Conservation (phyloP, 2,888 invertebrate genomes). For the Chrysopilus asiliformis region DNA sequence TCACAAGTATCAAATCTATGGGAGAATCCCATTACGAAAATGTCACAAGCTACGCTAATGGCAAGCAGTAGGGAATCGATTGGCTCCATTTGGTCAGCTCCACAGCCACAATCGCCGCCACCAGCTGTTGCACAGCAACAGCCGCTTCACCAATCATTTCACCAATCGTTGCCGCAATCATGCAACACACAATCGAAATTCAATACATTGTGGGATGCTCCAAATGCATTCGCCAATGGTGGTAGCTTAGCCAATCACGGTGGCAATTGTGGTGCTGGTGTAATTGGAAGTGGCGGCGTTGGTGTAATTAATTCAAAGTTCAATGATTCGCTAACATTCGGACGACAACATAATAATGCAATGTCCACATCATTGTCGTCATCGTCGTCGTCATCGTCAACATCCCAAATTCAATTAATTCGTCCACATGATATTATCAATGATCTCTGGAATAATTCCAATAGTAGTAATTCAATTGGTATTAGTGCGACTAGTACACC, state of each 20-base stretch:
- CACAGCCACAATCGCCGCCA: slow-evolving; percentile 9
- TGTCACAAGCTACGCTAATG: slow-evolving; percentile 15
- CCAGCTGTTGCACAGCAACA: slow-evolving; percentile 3
- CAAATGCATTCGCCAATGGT: background rate
- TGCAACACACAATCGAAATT: background rate
- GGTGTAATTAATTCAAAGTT: background rate
- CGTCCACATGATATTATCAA: slow-evolving; percentile 23
- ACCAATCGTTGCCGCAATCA: background rate
- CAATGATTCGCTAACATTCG: background rate
- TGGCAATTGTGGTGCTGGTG: too few species aligned
- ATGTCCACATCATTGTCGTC: slow-evolving; percentile 15
- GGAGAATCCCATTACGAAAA: slow-evolving; percentile 19
- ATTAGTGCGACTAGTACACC: slow-evolving; percentile 2
- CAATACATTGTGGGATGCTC: background rate
- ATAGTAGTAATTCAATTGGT: slow-evolving; percentile 10
- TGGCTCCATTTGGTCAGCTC: slow-evolving; percentile 16
- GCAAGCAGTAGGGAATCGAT: slow-evolving; percentile 14
- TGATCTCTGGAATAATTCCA: slow-evolving; percentile 31
- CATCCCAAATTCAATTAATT: slow-evolving; percentile 11
- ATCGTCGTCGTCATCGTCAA: slow-evolving; percentile 13
- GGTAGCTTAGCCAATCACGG: slow-evolving; percentile 10
- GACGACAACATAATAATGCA: slow-evolving; percentile 8
- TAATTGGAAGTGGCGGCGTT: background rate
- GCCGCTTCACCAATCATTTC: background rate
- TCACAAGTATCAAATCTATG: slow-evolving; percentile 14